Evolutionary conservation across 2,113 vertebrate genomes (phyloP).

Genomic region (Ellobius talpinus): DNA sequence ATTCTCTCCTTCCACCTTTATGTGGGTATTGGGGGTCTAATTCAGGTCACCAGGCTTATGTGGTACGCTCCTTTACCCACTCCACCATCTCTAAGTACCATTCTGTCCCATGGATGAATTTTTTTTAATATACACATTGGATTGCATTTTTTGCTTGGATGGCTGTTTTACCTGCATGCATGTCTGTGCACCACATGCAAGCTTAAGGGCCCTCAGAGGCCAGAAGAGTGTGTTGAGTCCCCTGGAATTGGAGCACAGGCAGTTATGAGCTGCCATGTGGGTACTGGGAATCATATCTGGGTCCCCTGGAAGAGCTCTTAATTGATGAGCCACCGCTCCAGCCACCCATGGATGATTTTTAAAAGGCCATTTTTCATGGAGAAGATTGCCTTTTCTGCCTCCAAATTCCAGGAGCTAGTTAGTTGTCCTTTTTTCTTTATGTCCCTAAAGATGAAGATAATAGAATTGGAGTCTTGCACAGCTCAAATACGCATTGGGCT

Average conservation of each 20-base stretch:
- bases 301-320: background rate
- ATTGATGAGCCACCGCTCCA: background rate
- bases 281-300: background rate
- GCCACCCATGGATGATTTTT: background rate
- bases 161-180: background rate
- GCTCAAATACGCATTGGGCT: slow-evolving; percentile 24
- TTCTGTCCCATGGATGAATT: background rate
- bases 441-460: slow-evolving; percentile 50
- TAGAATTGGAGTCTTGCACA: background rate
- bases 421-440: slow-evolving; percentile 21
- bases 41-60: background rate
- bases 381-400: background rate
- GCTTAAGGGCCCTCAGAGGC: background rate
- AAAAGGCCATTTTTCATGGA: background rate
- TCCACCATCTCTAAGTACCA: background rate
- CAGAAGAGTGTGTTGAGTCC: too few species aligned
- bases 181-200: background rate
- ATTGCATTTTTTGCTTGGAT: background rate
- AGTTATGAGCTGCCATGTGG: background rate
- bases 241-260: background rate
- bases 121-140: background rate
- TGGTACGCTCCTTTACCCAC: background rate
- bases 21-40: background rate
- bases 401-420: background rate
- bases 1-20: background rate